These are phyloP conservation scores for Agrotis clavis DNA, from an alignment of 2,888 invertebrate genomes.

Conservation along the genomic window DNA sequence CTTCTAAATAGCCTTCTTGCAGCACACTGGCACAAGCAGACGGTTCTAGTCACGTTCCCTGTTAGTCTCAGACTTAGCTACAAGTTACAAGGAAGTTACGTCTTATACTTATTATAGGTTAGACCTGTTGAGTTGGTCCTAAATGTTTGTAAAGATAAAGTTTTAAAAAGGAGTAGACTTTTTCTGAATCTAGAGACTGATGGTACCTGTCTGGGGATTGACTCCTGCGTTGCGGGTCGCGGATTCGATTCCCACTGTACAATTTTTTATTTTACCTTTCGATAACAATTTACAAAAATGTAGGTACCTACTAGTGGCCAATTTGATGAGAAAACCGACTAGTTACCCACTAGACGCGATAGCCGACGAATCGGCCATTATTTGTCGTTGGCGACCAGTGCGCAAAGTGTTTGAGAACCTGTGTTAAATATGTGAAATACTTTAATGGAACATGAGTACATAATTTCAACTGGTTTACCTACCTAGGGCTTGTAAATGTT, in stretches of 20 bases:
- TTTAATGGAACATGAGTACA: neutral
- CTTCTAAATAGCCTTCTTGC: constrained; percentile 24
- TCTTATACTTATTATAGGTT: constrained; percentile 19
- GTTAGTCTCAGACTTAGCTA: constrained; percentile 9
- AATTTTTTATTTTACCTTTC: too few relatives aligned
- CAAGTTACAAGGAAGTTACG: neutral
- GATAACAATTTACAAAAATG: too few relatives aligned
- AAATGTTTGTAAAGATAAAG: neutral
- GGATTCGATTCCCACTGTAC: too few relatives aligned
- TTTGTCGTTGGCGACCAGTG: too few relatives aligned
- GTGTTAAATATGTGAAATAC: too few relatives aligned
- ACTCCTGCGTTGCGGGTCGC: too few relatives aligned
- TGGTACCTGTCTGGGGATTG: too few relatives aligned
- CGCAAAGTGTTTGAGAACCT: too few relatives aligned
- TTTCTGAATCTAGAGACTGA: neutral
- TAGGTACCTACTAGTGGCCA: too few relatives aligned
- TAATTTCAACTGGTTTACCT: neutral
- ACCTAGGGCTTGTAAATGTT: neutral
- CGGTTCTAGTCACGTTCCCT: constrained; percentile 29
- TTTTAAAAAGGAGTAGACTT: neutral
- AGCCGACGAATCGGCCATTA: too few relatives aligned
- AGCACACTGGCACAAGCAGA: neutral
- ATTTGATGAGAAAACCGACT: too few relatives aligned
- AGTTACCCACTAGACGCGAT: too few relatives aligned
- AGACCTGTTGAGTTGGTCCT: constrained; percentile 16